phyloP scores from a whole-genome alignment of 2,888 invertebrate genomes.

The Tetragnatha montana region DNA sequence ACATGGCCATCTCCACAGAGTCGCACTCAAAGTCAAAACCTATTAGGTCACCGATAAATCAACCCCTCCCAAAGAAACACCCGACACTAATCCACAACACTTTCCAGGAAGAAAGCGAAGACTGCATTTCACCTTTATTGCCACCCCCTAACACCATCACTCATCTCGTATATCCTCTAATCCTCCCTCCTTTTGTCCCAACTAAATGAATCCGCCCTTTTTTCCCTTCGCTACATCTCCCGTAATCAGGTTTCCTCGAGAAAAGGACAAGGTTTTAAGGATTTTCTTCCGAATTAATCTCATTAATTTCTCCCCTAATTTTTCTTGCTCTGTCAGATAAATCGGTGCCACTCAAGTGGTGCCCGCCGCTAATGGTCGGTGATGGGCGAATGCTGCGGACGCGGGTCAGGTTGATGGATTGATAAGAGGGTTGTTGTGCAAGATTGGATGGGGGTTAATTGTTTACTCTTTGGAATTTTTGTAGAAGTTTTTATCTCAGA shows the following conservation, averaged over 20 bases:
- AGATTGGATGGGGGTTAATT: too few relatives aligned
- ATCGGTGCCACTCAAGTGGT: constrained; percentile 43
- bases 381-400: constrained; percentile 11
- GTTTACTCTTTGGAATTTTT: too few relatives aligned
- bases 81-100: background rate
- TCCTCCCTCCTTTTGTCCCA: constrained; percentile 27
- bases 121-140: constrained; percentile 19
- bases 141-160: constrained; percentile 10
- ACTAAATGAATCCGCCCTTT: constrained; percentile 25
- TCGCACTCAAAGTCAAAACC: constrained; percentile 6
- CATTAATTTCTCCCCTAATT: constrained; percentile 59
- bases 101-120: constrained; percentile 11
- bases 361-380: constrained; percentile 30
- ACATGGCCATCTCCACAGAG: background rate
- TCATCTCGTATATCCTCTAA: constrained; percentile 2
- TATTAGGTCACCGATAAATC: background rate
- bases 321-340: constrained; percentile 42
- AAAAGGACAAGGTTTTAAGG: constrained; percentile 49
- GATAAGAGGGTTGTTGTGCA: background rate
- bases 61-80: background rate
- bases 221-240: constrained; percentile 29
- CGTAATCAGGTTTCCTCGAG: constrained; percentile 56
- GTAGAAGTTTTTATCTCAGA: too few relatives aligned
- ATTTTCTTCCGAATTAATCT: constrained; percentile 62
- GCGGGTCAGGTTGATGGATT: background rate